Conservation (phyloP, 2,797 vertebrate species). For the Lagocephalus sceleratus region DNA sequence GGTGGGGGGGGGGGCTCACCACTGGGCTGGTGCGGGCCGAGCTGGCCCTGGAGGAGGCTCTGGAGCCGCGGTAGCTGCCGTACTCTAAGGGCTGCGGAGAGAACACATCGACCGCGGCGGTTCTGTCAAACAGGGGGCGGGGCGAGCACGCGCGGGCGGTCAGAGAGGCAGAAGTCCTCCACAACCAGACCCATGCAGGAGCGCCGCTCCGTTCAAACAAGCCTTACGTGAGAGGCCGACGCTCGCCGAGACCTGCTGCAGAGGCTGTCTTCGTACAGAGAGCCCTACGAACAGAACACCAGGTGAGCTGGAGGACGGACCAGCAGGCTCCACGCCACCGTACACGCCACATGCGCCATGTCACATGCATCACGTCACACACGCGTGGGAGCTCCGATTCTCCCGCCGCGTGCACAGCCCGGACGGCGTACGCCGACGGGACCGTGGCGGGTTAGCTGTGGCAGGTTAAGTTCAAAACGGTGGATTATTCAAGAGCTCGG, state of each 20-base stretch:
- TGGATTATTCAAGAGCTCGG: conserved; percentile 6
- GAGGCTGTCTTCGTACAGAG: conserved; percentile 64
- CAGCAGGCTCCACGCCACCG: background rate
- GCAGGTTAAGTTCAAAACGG: conserved; percentile 5
- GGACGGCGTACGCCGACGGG: too few species aligned
- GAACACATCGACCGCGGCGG: conserved; percentile 4
- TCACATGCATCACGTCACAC: too few species aligned
- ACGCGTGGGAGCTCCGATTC: too few species aligned
- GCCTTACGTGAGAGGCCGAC: conserved; percentile 62
- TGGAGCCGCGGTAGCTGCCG: conserved; percentile 83
- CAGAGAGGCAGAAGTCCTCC: background rate
- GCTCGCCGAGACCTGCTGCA: conserved; percentile 51
- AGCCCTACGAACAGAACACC: conserved; percentile 46
- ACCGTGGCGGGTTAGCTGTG: too few species aligned
- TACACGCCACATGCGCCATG: too few species aligned
- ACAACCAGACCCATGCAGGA: conserved; percentile 8
- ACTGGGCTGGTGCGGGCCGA: conserved; percentile 92
- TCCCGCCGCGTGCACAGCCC: too few species aligned
- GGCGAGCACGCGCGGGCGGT: background rate
- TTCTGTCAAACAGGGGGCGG: conserved; percentile 5
- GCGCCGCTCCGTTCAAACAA: background rate
- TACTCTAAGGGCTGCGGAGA: conserved; percentile 83
- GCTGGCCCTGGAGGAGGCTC: conserved; percentile 88
- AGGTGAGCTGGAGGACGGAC: conserved; percentile 7
- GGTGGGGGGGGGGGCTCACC: conserved; percentile 78